A percentile compares a stretch with the other conserved stretches of the same genome.
phyloP scores from a whole-genome alignment of 2,113 vertebrate genomes.

The Erpornis zantholeuca region DNA sequence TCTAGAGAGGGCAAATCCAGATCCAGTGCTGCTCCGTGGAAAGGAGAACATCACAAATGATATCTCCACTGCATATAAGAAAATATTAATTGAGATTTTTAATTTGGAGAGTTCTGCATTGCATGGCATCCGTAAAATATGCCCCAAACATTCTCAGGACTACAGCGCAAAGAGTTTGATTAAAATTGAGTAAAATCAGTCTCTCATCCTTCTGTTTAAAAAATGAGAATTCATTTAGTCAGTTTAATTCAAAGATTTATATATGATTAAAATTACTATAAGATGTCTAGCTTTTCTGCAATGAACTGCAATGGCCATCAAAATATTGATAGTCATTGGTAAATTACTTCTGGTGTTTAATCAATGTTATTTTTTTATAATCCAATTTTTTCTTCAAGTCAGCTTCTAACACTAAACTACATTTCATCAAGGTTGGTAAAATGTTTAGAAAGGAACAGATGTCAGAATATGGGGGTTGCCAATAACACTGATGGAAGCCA shows the following conservation, averaged over 20 bases:
- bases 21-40: not conserved
- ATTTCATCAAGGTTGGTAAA: conserved; percentile 92
- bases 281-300: conserved; percentile 63
- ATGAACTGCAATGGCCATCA: conserved; percentile 59
- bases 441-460: conserved; percentile 95
- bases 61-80: not conserved
- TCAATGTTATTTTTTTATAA: conserved; percentile 74
- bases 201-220: conserved; percentile 52
- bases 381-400: conserved; percentile 71
- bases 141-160: conserved; percentile 28
- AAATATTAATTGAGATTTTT: conserved; percentile 16
- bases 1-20: not conserved
- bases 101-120: not conserved
- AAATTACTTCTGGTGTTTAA: conserved; percentile 73
- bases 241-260: conserved; percentile 70
- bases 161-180: conserved; percentile 37
- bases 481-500: conserved; percentile 91
- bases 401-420: conserved; percentile 71
- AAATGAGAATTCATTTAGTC: conserved; percentile 65
- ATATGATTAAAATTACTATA: conserved; percentile 69
- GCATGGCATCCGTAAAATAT: conserved; percentile 11
- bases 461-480: conserved; percentile 88
- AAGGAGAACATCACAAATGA: not conserved
- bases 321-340: conserved; percentile 69
- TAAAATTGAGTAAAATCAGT: conserved; percentile 59